Base-by-base conservation (phyloP, 2,113 vertebrate species). In the Cisticola juncidis region DNA sequence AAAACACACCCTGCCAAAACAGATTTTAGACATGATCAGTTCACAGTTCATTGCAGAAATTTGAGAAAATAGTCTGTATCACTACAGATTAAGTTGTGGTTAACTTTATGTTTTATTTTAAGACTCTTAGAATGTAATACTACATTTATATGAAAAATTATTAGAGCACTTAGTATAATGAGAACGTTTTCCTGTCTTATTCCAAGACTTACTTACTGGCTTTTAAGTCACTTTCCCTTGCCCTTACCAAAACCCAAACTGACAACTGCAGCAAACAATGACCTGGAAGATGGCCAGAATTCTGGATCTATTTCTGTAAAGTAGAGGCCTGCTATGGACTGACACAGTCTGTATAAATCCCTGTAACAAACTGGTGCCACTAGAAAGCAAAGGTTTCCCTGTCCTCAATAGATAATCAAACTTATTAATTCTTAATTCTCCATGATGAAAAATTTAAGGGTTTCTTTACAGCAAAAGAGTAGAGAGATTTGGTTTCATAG, bases 251-350 rank as follows among this genome's bases (percentile, higher is more conserved):
- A 86, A 86, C 65, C 54, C 60, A 87, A 84, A 89, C 56, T 9
- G 76, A 73, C 84, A 92, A 95, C 77, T 50, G 71, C 58, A 73
- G 79, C 79, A 90, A 95, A 86, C 91, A 97, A 91, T 66, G 58
- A 77, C 54, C 79, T 94, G 89, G 86, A 92, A 77, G 33, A 40
- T 0, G 0, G 71, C 81, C 93, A 95, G 78, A 73, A 47, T 73
- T 79, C 60, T 8, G 68, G 58, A 38, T 92, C 87, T 89, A 92
- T 87, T 94, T 96, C 48, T 91, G 73, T 81, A 38, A 76, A 78
- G 80, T 9, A 0, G 20, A 54, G 77, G 44, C 31, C 62, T 3
- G 2, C 33, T 36, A 17, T 1, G 25, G 29, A 29, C 26, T 51
- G 25, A 69, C 66, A 22, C 0, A 1, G 28, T 48, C 24, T 26